Base-by-base conservation (phyloP, 1,140 invertebrate genomes). In the Grapholita molesta region DNA sequence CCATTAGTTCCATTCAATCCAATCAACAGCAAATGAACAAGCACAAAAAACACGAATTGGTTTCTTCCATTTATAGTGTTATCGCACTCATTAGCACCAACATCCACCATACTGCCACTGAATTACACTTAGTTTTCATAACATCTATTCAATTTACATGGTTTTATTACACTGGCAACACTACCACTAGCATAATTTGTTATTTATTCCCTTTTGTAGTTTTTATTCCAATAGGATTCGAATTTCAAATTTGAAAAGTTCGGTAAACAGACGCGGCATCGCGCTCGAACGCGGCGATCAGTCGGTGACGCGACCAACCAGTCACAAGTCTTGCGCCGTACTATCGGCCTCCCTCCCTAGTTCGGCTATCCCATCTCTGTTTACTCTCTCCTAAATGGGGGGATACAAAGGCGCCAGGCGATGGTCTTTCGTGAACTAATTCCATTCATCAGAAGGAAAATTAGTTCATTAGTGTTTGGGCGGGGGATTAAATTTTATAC, bases 1-100 rank as follows among this genome's bases (percentile, higher is more conserved):
- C 89, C 89, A 88, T 90, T 91, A 70, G 89, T 90, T 70, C 88
- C 89, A 80, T 91, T 89, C 72, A 90, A 83, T 84, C 88, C 85
- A 80, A 91, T 89, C 70, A 91, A 82, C 69, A 91, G 82, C 73
- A 91, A 83, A 87, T 91, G 89, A 81, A 90, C 88, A 80, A 91
- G 84, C 75, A 90, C 83, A 61, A 91, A 80, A 82, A 82, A 89
- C 77, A 90, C 85, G 83, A 91, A 91, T 88, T 90, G 89, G 83
- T 86, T 89, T 83, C 79, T 88, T 72, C 88, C 88, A 85, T 88
- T 90, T 81, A 84, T 75, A 82, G 82, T 85, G 80, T 85, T 86
- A 85, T 90, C 82, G 80, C 89, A 89, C 81, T 88, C 84, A 84
- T 86, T 89, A 82, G 82, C 87, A 91, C 89, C 84, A 80, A 83